Evolutionary conservation across 2,888 invertebrate genomes (phyloP).

Genomic region (Argyra leucocephala): DNA sequence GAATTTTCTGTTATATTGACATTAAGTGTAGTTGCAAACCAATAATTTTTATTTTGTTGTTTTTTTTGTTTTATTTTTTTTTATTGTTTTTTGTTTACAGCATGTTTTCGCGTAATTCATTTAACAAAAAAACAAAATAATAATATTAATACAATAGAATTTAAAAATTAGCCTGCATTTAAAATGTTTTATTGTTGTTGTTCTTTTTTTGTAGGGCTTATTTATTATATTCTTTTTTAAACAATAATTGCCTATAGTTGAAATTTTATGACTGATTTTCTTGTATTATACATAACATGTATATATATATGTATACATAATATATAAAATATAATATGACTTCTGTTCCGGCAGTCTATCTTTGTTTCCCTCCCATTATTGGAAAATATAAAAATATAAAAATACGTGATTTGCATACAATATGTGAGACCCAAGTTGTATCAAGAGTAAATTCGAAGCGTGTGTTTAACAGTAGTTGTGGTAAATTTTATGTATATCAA

Average conservation of each 20-base stretch:
- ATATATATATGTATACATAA: background rate
- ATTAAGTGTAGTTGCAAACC: background rate
- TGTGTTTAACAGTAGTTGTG: too few relatives aligned
- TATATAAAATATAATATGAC: background rate
- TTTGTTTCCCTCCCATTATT: background rate
- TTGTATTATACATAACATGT: too few relatives aligned
- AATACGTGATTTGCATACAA: too few relatives aligned
- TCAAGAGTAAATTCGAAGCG: too few relatives aligned
- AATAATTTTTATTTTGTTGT: background rate
- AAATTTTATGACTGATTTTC: too few relatives aligned
- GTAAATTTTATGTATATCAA: too few relatives aligned
- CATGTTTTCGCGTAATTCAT: background rate
- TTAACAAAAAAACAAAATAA: background rate
- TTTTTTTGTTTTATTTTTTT: background rate
- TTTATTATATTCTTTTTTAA: background rate
- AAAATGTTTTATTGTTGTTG: too few relatives aligned
- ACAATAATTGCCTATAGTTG: too few relatives aligned
- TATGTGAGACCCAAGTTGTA: too few relatives aligned
- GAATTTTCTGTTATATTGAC: background rate
- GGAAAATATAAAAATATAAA: too few relatives aligned
- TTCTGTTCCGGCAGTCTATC: background rate
- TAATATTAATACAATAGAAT: too few relatives aligned
- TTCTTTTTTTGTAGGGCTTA: too few relatives aligned
- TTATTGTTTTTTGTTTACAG: background rate
- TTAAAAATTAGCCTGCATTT: background rate